A percentile compares a stretch with the other conserved stretches of the same genome.
Evolutionary conservation across 1,140 invertebrate species (phyloP).

Genomic region (Chironomus tepperi): DNA sequence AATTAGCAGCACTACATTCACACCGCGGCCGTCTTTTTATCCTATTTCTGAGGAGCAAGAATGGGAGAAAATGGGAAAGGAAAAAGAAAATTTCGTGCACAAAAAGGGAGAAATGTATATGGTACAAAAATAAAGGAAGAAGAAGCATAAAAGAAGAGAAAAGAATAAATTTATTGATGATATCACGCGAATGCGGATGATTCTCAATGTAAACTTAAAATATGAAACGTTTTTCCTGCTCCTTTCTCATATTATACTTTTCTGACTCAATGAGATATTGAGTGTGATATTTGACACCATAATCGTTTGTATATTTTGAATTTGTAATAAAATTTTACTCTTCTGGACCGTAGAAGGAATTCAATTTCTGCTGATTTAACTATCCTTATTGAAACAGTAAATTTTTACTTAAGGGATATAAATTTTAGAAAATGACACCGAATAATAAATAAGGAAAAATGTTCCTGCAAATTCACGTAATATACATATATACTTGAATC

Average conservation of each 20-base stretch:
- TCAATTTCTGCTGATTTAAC: too few species aligned
- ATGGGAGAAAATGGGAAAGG: not conserved
- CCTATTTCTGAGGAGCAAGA: too few species aligned
- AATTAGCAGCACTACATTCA: conserved; percentile 7
- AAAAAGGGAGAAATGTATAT: not conserved
- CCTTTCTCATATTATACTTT: not conserved
- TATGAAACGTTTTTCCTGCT: not conserved
- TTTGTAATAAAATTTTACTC: not conserved
- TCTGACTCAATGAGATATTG: not conserved
- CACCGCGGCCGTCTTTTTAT: not conserved
- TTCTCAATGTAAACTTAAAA: conserved; percentile 6
- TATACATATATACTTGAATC: too few species aligned
- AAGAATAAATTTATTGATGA: conserved; percentile 19
- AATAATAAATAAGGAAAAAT: too few species aligned
- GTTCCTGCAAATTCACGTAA: too few species aligned
- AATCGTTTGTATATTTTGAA: not conserved
- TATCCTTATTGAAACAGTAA: too few species aligned
- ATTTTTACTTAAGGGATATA: too few species aligned
- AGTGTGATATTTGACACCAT: not conserved
- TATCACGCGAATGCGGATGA: conserved; percentile 21
- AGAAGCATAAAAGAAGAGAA: not conserved
- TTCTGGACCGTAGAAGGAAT: too few species aligned
- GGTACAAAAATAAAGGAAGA: not conserved
- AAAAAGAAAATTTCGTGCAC: not conserved
- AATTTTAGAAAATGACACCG: too few species aligned